Evolutionary conservation across 2,113 vertebrate species (phyloP), one percentile per base, ranked within the genome.

Genomic region (Callipepla squamata): DNA sequence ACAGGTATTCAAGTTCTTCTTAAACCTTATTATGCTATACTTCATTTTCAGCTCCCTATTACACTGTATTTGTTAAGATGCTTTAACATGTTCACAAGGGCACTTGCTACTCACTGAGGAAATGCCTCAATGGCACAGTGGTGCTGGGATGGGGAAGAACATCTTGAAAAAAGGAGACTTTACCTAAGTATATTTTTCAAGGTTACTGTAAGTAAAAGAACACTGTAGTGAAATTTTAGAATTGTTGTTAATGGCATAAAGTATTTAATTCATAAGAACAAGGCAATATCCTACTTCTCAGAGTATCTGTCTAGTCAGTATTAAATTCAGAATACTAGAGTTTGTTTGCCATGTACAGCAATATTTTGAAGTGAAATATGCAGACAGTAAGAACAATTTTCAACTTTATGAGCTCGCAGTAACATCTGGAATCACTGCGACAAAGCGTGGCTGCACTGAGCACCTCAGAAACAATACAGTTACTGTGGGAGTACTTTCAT

Each of bases 71-170:
- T 88, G 42, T 28, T 16, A 68, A 69, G 80, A 7, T 28, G 11
- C 4, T 57, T 74, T 32, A 13, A 4, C 21, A 2, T 1, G 5
- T 22, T 4, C 0, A 34, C 42, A 30, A 40, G 2, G 16, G 44
- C 48, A 65, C 40, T 83, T 22, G 3, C 22, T 21, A 0, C 36
- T 42, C 25, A 11, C 59, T 59, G 72, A 83, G 79, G 30, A 4
- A 17, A 26, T 11, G 28, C 6, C 66, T 65, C 8, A 51, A 48
- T 25, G 44, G 36, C 70, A 47, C 8, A 55, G 57, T 8, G 15
- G 13, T 65, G 36, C 36, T 13, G 21, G 20, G 25, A 12, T 2
- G 30, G 23, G 42, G n/a, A 90, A 23, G 48, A 74, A 55, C 28
- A 80, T 19, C 7, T 9, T 21, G 48, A 45, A 68, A 57, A 63